Conservation (phyloP, 92 coral and sea anemone genomes). For the Porites lobata region DNA sequence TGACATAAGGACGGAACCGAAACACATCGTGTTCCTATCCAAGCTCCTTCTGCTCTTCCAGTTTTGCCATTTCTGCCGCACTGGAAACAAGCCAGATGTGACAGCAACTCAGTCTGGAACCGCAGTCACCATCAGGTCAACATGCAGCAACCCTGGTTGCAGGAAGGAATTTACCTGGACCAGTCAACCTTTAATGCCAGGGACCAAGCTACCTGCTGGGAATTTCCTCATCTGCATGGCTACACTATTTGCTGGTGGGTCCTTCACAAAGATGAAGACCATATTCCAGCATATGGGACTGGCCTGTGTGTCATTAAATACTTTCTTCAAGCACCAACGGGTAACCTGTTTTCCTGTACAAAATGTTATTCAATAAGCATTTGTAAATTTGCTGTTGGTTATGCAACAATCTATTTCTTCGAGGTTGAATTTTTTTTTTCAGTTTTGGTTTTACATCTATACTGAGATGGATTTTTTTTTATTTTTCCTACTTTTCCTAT, state of each 20-base stretch:
- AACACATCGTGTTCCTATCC: conserved; percentile 66
- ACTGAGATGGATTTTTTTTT: too few relatives aligned
- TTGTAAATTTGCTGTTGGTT: too few relatives aligned
- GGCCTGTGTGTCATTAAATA: conserved; percentile 59
- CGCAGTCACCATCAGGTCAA: conserved; percentile 43
- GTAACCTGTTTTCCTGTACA: neutral
- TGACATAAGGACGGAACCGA: conserved; percentile 61
- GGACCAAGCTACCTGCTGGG: conserved; percentile 55
- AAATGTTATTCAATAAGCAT: too few relatives aligned
- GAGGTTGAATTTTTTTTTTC: too few relatives aligned
- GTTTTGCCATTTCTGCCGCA: conserved; percentile 37
- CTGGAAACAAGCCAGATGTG: conserved; percentile 56
- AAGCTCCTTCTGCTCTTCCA: conserved; percentile 67
- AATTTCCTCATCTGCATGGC: conserved; percentile 77
- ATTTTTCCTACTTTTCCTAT: too few relatives aligned
- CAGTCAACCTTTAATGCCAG: conserved; percentile 70
- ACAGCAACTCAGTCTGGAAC: conserved; percentile 65
- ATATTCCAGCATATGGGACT: conserved; percentile 75
- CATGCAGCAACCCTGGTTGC: conserved; percentile 60
- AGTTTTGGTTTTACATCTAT: too few relatives aligned
- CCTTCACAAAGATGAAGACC: conserved; percentile 54
- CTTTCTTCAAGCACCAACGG: conserved; percentile 64
- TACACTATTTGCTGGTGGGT: conserved; percentile 68
- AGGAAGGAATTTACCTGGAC: conserved; percentile 53
- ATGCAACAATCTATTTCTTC: too few relatives aligned